Conservation (phyloP, 2,888 invertebrate genomes). For the Eilema griseolum region DNA sequence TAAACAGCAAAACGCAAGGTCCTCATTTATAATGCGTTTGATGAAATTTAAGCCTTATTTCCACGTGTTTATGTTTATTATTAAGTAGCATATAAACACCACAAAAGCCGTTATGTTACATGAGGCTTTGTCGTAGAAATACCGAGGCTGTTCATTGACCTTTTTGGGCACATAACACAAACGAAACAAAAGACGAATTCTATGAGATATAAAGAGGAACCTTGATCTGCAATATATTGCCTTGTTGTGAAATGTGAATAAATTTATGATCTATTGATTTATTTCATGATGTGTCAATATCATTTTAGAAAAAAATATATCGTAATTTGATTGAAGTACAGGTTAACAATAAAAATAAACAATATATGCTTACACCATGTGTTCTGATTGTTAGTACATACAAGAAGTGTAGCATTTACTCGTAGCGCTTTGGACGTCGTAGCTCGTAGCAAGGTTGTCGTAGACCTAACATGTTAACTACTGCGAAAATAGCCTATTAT, state of each 20-base stretch:
- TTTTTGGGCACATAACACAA: conserved; percentile 84
- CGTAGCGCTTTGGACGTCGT: conserved; percentile 39
- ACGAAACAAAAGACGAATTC: conserved; percentile 84
- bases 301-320: not conserved
- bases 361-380: not conserved
- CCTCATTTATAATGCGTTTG: conserved; percentile 55
- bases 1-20: conserved; percentile 70
- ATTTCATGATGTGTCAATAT: conserved; percentile 21
- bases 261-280: conserved; percentile 32
- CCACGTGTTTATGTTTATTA: conserved; percentile 59
- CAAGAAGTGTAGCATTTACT: conserved; percentile 33
- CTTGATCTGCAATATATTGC: conserved; percentile 76
- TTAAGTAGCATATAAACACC: conserved; percentile 50
- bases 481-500: conserved; percentile 27
- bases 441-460: conserved; percentile 47
- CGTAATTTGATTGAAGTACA: not conserved
- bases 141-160: conserved; percentile 87
- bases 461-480: conserved; percentile 41
- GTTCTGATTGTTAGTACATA: not conserved
- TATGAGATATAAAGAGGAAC: conserved; percentile 75
- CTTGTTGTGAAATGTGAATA: conserved; percentile 59
- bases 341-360: not conserved
- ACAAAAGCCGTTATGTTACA: conserved; percentile 66
- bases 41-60: conserved; percentile 71
- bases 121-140: conserved; percentile 76